Conservation (phyloP, 1,140 invertebrate genomes). For the Drosophila kikkawai region DNA sequence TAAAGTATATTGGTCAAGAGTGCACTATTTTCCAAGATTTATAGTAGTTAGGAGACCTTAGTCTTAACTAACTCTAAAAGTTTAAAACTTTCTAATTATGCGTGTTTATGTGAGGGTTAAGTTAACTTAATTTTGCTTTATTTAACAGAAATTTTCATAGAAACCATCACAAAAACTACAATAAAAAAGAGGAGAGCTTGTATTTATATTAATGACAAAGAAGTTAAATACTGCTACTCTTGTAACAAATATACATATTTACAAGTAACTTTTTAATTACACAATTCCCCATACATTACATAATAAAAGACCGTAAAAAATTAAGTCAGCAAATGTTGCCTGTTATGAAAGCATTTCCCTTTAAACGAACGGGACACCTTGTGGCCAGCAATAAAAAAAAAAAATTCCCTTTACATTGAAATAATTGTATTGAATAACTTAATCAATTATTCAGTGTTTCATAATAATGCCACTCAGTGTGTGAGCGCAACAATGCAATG, state of each 20-base stretch:
- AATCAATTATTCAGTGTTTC: slow-evolving; percentile 42
- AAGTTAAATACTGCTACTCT: not conserved
- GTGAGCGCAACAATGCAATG: slow-evolving; percentile 6
- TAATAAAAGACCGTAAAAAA: not conserved
- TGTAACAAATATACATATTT: too few species aligned
- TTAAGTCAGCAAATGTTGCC: not conserved
- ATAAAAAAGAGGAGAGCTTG: not conserved
- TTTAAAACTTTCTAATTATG: not conserved
- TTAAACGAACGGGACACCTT: slow-evolving; percentile 21
- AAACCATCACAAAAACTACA: not conserved
- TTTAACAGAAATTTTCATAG: not conserved
- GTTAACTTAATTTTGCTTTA: not conserved
- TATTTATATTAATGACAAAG: not conserved
- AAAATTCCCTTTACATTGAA: slow-evolving; percentile 4
- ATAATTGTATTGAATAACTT: slow-evolving; percentile 26
- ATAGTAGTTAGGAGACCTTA: not conserved
- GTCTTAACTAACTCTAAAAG: not conserved
- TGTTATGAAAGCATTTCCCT: slow-evolving; percentile 19
- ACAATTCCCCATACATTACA: not conserved
- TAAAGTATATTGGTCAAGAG: not conserved
- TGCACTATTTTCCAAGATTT: not conserved
- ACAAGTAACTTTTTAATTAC: not conserved
- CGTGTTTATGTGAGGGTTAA: not conserved
- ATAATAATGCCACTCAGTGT: slow-evolving; percentile 10
- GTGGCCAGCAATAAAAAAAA: not conserved